phyloP scores from a whole-genome alignment of 2,113 vertebrate species.

The Heterochromis multidens region DNA sequence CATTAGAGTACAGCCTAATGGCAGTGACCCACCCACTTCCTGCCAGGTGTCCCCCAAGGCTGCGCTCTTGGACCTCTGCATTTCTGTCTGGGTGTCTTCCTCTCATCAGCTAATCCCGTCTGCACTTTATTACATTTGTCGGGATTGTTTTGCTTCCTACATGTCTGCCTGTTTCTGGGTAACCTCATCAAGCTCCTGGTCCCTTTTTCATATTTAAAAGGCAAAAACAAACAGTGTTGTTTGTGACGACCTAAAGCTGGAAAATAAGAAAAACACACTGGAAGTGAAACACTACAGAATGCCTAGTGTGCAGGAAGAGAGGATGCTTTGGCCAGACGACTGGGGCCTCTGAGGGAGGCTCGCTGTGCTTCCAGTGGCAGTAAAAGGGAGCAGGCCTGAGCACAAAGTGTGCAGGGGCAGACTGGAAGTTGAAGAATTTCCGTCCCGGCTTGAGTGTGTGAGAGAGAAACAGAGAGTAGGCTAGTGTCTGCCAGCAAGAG shows the following conservation, averaged over 20 bases:
- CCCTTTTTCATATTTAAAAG: background rate
- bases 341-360: slow-evolving; percentile 42
- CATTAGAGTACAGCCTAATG: slow-evolving; percentile 39
- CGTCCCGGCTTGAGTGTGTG: slow-evolving; percentile 23
- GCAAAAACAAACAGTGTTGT: background rate
- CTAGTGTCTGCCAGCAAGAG: slow-evolving; percentile 51
- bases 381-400: slow-evolving; percentile 42
- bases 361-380: slow-evolving; percentile 53
- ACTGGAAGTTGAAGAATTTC: slow-evolving; percentile 69
- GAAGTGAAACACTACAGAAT: background rate
- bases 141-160: background rate
- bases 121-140: background rate
- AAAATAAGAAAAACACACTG: background rate
- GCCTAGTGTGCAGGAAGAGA: slow-evolving; percentile 27
- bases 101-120: background rate
- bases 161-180: background rate
- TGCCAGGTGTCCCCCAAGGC: slow-evolving; percentile 45
- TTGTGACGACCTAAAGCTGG: background rate
- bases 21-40: slow-evolving; percentile 32
- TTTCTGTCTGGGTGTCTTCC: slow-evolving; percentile 22
- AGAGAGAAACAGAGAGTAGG: background rate
- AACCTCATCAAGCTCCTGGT: background rate
- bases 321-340: slow-evolving; percentile 44
- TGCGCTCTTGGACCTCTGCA: background rate
- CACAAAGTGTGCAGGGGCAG: slow-evolving; percentile 51